Evolutionary conservation across 2,797 vertebrate species (phyloP), one percentile per base, ranked within the genome.

Genomic region (Nannoperca obscura): DNA sequence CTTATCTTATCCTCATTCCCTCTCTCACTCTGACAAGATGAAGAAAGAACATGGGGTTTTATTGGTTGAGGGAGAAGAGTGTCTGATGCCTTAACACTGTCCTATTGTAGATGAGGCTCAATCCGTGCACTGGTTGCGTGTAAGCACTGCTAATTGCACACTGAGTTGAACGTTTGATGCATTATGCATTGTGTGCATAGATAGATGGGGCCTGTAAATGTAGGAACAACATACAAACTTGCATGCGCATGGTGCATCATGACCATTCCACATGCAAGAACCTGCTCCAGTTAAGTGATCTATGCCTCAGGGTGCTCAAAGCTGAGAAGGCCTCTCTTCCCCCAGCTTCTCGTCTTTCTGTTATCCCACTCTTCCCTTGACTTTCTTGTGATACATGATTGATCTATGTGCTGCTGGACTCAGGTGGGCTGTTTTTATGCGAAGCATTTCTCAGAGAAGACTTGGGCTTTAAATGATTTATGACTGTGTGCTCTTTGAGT

Each of bases 391-490:
- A 91, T 91, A 88, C 85, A 83, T 92, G 90, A 94, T 92, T 94
- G 93, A 95, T 94, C 90, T 91, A 10, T 81, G 82, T 81, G 87
- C 87, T 74, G 89, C 84, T 49, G 83, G 89, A 92, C 92, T 93
- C 90, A 91, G 91, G 91, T 92, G 91, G 81, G 88, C 92, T 90
- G 85, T 91, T 90, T 91, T 88, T 86, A 89, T 89, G 80, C 42
- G 30, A 88, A 85, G 86, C 78, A 81, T 87, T 92, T 91, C 87
- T 91, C 85, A 83, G 73, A 86, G 72, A 91, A 86, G 86, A 84
- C 90, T 87, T 79, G 76, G 59, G 86, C 78, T 88, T 85, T 93
- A 80, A 93, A 94, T 94, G 86, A 94, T 94, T 92, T 89, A 94
- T 94, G 67, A 78, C 76, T 55, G 72, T 60, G 62, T 86, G 90